A percentile compares a stretch with the other conserved stretches of the same genome.
These are phyloP conservation scores for Miniopterus natalensis DNA, from an alignment of 2,113 vertebrate species.

Conservation along the genomic window DNA sequence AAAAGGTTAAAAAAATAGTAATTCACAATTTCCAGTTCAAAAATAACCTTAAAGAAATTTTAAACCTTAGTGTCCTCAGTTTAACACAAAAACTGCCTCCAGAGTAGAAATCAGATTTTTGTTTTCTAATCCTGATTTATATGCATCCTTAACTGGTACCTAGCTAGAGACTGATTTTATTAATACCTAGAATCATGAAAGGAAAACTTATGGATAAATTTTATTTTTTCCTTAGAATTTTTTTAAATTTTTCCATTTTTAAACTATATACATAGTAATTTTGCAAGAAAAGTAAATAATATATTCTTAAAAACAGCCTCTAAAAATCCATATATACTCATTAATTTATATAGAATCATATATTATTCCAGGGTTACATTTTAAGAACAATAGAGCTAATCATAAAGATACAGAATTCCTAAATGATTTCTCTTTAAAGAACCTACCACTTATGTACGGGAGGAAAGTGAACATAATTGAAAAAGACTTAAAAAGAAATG, in stretches of 20 bases:
- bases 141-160: not conserved
- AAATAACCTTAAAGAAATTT: slow-evolving; percentile 32
- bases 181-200: slow-evolving; percentile 37
- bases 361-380: slow-evolving; percentile 40
- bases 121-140: slow-evolving; percentile 19
- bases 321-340: slow-evolving; percentile 41
- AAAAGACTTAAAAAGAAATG: slow-evolving; percentile 50
- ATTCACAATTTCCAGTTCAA: slow-evolving; percentile 56
- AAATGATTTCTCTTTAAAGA: slow-evolving; percentile 44
- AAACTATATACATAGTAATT: slow-evolving; percentile 11
- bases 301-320: not conserved
- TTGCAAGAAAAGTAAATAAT: slow-evolving; percentile 42
- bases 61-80: not conserved
- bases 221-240: slow-evolving; percentile 49
- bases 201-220: not conserved
- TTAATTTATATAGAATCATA: slow-evolving; percentile 31
- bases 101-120: not conserved
- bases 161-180: slow-evolving; percentile 27
- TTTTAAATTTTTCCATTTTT: not conserved
- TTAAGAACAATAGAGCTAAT: slow-evolving; percentile 55
- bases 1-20: slow-evolving; percentile 46
- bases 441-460: slow-evolving; percentile 9
- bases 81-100: slow-evolving; percentile 48
- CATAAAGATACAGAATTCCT: slow-evolving; percentile 58
- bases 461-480: slow-evolving; percentile 45